Conservation (phyloP, 2,113 vertebrate genomes). For the Sarotherodon lohbergeri region DNA sequence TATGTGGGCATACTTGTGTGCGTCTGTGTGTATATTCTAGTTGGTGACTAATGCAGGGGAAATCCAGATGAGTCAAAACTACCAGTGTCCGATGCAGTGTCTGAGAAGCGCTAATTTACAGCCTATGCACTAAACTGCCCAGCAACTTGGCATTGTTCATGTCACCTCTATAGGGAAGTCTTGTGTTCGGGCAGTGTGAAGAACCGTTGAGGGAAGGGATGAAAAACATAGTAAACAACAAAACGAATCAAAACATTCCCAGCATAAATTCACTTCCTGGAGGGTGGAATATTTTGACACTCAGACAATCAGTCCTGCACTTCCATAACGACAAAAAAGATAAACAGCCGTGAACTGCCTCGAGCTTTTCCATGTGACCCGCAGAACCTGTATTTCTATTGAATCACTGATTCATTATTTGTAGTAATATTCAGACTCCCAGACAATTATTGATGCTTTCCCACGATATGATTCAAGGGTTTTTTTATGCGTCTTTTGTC, state of each 20-base stretch:
- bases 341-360: neutral
- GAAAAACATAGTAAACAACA: neutral
- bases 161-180: neutral
- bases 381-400: slow-evolving; percentile 45
- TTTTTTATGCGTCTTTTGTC: slow-evolving; percentile 46
- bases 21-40: slow-evolving; percentile 65
- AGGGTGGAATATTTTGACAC: slow-evolving; percentile 29
- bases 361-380: neutral
- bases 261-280: slow-evolving; percentile 13
- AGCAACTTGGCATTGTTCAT: slow-evolving; percentile 67
- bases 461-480: slow-evolving; percentile 60
- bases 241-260: neutral
- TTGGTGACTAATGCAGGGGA: slow-evolving; percentile 75
- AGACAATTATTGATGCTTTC: slow-evolving; percentile 62
- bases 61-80: slow-evolving; percentile 76
- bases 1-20: slow-evolving; percentile 57
- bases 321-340: neutral
- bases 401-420: slow-evolving; percentile 21
- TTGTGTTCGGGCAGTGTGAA: neutral
- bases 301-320: slow-evolving; percentile 3
- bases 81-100: slow-evolving; percentile 59
- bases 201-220: neutral
- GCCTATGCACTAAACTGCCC: slow-evolving; percentile 68
- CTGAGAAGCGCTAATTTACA: slow-evolving; percentile 64
- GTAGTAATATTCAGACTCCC: slow-evolving; percentile 41